Percentiles rank a stretch among this genome's conserved stretches.
Conservation (phyloP, 1,140 invertebrate species). For the Drosophila punjabiensis region DNA sequence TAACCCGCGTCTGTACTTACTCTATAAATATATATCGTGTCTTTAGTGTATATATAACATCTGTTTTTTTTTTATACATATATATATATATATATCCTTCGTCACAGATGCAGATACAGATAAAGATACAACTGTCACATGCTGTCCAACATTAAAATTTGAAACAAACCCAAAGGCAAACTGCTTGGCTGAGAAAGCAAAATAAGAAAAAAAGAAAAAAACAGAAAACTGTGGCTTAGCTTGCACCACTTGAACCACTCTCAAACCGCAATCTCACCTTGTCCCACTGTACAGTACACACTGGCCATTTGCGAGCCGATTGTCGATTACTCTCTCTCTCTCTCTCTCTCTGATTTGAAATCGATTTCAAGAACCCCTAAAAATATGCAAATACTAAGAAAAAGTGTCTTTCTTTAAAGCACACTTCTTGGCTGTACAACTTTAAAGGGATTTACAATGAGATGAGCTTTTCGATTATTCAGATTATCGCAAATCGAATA, state of each 20-base stretch:
- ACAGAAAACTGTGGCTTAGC: constrained; percentile 59
- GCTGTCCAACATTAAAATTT: constrained; percentile 31
- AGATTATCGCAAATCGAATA: background rate
- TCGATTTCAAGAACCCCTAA: background rate
- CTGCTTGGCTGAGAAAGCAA: constrained; percentile 27
- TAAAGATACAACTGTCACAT: constrained; percentile 23
- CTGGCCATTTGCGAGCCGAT: constrained; percentile 34
- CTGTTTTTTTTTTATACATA: constrained; percentile 7
- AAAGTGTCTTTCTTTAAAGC: background rate
- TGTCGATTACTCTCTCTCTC: constrained; percentile 1
- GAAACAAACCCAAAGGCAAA: constrained; percentile 25
- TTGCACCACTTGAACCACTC: constrained; percentile 56
- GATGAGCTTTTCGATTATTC: background rate
- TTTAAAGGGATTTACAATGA: background rate
- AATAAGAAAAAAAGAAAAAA: background rate
- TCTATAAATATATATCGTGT: constrained; percentile 18
- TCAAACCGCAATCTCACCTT: constrained; percentile 34
- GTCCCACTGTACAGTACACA: constrained; percentile 40
- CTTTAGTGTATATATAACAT: constrained; percentile 36
- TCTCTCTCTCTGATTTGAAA: background rate
- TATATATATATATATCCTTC: background rate
- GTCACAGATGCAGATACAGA: constrained; percentile 11
- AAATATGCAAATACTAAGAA: background rate
- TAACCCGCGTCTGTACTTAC: constrained; percentile 37
- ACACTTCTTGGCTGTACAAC: background rate